Evolutionary conservation across 2,797 vertebrate species (phyloP).

Genomic region (Sebastes baramenuke): DNA sequence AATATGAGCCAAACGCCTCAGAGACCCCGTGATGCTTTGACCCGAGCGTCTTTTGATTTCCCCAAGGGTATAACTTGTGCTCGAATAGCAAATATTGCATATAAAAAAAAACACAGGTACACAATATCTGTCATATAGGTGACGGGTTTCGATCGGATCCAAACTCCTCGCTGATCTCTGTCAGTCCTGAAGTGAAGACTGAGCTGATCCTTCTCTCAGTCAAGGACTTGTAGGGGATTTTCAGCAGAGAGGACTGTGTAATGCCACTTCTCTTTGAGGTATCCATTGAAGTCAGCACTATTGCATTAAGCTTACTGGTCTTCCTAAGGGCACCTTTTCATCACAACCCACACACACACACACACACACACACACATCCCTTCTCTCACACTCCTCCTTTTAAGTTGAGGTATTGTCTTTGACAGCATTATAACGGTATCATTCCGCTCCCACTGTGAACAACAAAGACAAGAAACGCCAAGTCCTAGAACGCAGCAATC

Average conservation of each 20-base stretch:
- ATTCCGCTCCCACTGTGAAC: constrained; percentile 82
- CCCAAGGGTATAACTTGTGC: constrained; percentile 40
- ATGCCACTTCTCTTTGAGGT: constrained; percentile 77
- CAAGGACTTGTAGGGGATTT: constrained; percentile 74
- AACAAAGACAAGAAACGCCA: constrained; percentile 83
- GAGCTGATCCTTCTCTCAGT: constrained; percentile 65
- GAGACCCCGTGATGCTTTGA: constrained; percentile 58
- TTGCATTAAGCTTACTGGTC: constrained; percentile 80
- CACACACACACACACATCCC: constrained; percentile 33
- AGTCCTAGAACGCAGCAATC: constrained; percentile 81
- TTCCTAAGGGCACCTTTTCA: constrained; percentile 81
- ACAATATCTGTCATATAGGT: background rate
- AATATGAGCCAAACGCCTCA: constrained; percentile 85
- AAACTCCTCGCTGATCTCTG: constrained; percentile 29
- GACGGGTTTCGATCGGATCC: constrained; percentile 4
- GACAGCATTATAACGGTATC: constrained; percentile 85
- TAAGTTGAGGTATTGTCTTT: constrained; percentile 84
- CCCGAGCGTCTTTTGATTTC: constrained; percentile 59
- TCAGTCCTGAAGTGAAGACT: constrained; percentile 43
- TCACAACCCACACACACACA: constrained; percentile 65
- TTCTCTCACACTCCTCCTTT: constrained; percentile 65
- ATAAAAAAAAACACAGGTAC: background rate
- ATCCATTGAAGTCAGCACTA: constrained; percentile 80
- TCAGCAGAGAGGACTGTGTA: constrained; percentile 65
- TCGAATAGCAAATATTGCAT: constrained; percentile 8